A percentile compares a stretch with the other conserved stretches of the same genome.
Conservation (phyloP, 2,888 invertebrate genomes). For the Conomelus anceps region DNA sequence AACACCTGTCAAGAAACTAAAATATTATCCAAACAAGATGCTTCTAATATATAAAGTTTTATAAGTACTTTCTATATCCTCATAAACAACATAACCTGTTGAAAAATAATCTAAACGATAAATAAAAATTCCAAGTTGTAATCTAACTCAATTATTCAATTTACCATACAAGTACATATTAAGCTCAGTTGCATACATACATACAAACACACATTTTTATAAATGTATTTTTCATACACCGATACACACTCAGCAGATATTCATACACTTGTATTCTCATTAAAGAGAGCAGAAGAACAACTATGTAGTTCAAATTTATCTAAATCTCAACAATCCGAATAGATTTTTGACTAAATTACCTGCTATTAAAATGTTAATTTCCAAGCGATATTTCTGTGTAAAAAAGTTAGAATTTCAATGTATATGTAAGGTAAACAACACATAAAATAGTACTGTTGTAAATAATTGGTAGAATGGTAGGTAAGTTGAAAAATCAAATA, state of each 20-base stretch:
- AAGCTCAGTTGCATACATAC: background rate
- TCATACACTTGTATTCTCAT: constrained; percentile 21
- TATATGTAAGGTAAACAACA: background rate
- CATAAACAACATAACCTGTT: background rate
- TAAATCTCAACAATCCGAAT: background rate
- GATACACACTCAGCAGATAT: constrained; percentile 36
- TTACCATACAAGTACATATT: background rate
- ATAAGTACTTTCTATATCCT: background rate
- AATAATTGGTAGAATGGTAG: background rate
- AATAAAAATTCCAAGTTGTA: background rate
- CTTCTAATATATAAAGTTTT: background rate
- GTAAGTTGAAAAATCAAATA: too few species aligned
- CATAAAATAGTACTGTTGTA: background rate
- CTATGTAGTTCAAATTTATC: background rate
- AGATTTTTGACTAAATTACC: background rate
- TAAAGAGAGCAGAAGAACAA: constrained; percentile 31
- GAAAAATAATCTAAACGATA: background rate
- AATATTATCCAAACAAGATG: background rate
- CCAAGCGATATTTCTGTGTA: background rate
- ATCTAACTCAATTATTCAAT: background rate
- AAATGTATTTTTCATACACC: constrained; percentile 11
- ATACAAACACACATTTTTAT: background rate
- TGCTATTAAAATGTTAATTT: background rate
- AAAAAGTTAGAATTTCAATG: background rate
- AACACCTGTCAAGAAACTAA: background rate